Conservation (phyloP, 2,888 invertebrate species). For the Acanthoscelides obtectus region DNA sequence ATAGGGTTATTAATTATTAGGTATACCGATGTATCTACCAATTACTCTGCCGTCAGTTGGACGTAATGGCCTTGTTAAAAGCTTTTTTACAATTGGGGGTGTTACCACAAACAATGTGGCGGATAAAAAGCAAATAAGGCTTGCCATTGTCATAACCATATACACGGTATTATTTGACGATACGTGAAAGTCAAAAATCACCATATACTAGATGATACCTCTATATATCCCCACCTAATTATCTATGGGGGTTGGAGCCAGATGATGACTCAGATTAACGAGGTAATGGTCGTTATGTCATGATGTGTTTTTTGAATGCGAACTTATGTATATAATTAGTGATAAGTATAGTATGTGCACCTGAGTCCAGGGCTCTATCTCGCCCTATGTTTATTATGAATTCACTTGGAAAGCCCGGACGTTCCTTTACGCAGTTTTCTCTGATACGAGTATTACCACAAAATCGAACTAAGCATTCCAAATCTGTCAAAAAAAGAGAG, state of each 20-base stretch:
- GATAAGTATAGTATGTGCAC: neutral
- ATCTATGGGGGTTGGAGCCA: neutral
- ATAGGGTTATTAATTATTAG: conserved; percentile 32
- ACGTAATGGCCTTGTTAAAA: conserved; percentile 35
- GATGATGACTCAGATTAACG: neutral
- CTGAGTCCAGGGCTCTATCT: no score
- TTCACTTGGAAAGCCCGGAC: no score
- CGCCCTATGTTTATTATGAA: no score
- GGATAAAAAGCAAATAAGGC: conserved; percentile 23
- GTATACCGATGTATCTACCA: conserved; percentile 28
- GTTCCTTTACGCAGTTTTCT: no score
- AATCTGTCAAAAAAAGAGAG: no score
- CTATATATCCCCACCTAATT: neutral
- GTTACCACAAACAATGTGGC: conserved; percentile 31
- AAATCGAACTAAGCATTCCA: no score
- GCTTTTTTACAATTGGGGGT: conserved; percentile 35
- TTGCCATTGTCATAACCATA: neutral
- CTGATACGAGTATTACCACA: no score
- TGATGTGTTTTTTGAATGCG: neutral
- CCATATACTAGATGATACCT: neutral
- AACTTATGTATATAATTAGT: neutral
- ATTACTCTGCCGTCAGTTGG: conserved; percentile 35
- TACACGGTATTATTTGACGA: neutral
- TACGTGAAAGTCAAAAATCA: conserved; percentile 8
- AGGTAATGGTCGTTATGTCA: neutral